Evolutionary conservation across 2,888 invertebrate genomes (phyloP).

Genomic region (Meloe dianella): DNA sequence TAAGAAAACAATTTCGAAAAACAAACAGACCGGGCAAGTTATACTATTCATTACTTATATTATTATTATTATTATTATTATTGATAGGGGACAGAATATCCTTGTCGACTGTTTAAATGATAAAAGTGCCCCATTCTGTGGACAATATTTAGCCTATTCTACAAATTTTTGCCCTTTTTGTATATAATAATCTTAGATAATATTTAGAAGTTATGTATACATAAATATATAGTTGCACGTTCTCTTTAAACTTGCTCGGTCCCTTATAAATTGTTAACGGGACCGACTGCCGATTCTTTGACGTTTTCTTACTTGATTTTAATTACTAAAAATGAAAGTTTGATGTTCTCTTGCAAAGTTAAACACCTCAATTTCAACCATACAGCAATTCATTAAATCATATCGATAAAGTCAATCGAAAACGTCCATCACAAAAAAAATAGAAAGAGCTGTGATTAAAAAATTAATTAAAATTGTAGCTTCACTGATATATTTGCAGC

Average conservation of each 20-base stretch:
- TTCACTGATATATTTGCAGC: no score
- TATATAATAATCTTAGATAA: slow-evolving; percentile 7
- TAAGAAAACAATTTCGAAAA: neutral
- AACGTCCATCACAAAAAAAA: no score
- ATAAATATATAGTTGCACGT: slow-evolving; percentile 31
- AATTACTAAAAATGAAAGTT: neutral
- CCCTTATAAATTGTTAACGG: slow-evolving; percentile 31
- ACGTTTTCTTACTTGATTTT: neutral
- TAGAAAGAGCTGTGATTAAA: no score
- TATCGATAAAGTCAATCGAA: neutral
- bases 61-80: neutral
- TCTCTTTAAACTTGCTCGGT: slow-evolving; percentile 40
- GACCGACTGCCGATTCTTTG: slow-evolving; percentile 31
- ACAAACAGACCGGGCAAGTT: slow-evolving; percentile 35
- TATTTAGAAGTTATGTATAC: no score
- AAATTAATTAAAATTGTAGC: no score
- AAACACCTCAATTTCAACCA: neutral
- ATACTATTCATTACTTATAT: neutral
- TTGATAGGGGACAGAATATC: slow-evolving; percentile 22
- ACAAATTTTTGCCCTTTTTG: slow-evolving; percentile 23
- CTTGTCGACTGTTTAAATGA: slow-evolving; percentile 48
- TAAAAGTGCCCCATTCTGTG: slow-evolving; percentile 53
- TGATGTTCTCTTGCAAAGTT: slow-evolving; percentile 23
- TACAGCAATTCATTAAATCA: neutral
- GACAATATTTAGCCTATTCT: slow-evolving; percentile 49